Evolutionary conservation across 1,140 invertebrate genomes (phyloP).

Genomic region (Oreohelix idahoensis): DNA sequence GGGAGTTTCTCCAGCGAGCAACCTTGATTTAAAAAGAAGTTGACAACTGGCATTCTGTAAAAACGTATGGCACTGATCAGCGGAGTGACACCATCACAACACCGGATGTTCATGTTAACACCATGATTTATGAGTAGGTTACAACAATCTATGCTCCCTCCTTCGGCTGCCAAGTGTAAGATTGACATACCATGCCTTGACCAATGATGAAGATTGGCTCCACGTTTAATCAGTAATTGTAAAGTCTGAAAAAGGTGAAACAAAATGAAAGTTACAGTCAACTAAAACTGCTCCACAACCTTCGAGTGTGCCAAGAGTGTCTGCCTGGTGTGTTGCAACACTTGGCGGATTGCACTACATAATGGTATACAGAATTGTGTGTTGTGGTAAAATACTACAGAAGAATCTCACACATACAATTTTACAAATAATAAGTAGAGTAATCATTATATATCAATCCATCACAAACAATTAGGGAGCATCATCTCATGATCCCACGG

Average conservation of each 20-base stretch:
- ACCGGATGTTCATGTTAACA: slow-evolving; percentile 64
- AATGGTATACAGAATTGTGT: too few relatives aligned
- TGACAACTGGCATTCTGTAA: slow-evolving; percentile 45
- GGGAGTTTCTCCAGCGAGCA: slow-evolving; percentile 54
- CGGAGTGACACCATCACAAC: slow-evolving; percentile 65
- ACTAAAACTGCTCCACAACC: too few relatives aligned
- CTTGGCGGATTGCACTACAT: too few relatives aligned
- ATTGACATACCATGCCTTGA: slow-evolving; percentile 64
- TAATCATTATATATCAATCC: too few relatives aligned
- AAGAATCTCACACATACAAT: too few relatives aligned
- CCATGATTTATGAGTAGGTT: slow-evolving; percentile 58
- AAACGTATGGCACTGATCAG: slow-evolving; percentile 63
- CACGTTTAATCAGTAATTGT: slow-evolving; percentile 57
- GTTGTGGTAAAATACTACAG: too few relatives aligned
- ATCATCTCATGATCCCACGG: too few relatives aligned
- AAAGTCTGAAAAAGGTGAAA: slow-evolving; percentile 45
- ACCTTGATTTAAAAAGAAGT: slow-evolving; percentile 56
- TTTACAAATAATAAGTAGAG: too few relatives aligned
- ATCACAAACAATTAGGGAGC: too few relatives aligned
- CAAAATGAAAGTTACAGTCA: too few relatives aligned
- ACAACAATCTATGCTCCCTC: slow-evolving; percentile 66
- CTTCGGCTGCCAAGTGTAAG: slow-evolving; percentile 68
- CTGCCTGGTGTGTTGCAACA: too few relatives aligned
- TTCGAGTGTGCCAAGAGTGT: too few relatives aligned
- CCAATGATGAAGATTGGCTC: slow-evolving; percentile 58